Evolutionary conservation across 1,140 invertebrate species (phyloP), one percentile per base, ranked within the genome.

Genomic region (Drosophila bocqueti): DNA sequence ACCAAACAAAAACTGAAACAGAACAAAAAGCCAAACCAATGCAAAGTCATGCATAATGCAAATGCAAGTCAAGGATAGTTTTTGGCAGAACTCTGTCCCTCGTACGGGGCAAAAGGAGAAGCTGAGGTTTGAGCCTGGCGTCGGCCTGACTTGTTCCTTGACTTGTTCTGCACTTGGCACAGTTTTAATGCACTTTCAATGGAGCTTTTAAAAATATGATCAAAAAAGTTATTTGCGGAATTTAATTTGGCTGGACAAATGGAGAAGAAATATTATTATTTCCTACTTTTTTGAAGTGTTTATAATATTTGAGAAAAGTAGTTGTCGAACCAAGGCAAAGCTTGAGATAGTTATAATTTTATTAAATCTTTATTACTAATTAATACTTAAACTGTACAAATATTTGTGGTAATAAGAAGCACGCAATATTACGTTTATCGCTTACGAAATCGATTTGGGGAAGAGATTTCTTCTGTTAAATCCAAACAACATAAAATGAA

Each of bases 41-140:
- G 58, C 54, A 50, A 83, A 86, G 58, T 79, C 72, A 83, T 86
- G 83, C 80, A 86, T 87, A 87, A 87, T 86, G 83, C 76, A 86
- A 84, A 84, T 73, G 58, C 68, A 66, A 87, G 80, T 80, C 83
- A 76, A 87, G 83, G 67, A 77, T 85, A 81, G 58, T 81, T 83
- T 84, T 65, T 79, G 71, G 50, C 58, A 79, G 47, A 49, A 26
- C 63, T 61, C 54, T 55, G 54, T 43, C 29, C n/a, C 40, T n/a
- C 49, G 18, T 8, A 9, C 18, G 34, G 38, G 49, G 24, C 13
- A 34, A 49, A 18, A 21, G 59, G 38, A n/a, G 38, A 34, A 21
- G 24, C 46, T 69, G 57, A 61, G 50, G 43, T 43, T 43, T 64
- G 43, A 26, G 55, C 64, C 46, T 52, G 74, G 73, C 74, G 73